These are phyloP conservation scores for Dipodomys stephensi DNA, from an alignment of 2,113 vertebrate genomes.

Conservation along the genomic window DNA sequence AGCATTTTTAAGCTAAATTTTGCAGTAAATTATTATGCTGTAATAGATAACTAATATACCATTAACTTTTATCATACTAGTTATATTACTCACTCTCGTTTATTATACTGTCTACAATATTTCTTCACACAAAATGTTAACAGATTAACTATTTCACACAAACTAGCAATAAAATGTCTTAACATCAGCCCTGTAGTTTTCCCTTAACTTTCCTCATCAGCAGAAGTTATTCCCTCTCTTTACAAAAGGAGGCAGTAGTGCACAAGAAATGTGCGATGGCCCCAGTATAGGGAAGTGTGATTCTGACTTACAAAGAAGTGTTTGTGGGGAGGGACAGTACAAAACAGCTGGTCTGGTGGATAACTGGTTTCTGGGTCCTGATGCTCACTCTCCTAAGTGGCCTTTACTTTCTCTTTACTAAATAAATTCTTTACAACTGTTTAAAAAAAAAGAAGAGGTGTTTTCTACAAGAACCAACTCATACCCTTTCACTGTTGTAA, in stretches of 20 bases:
- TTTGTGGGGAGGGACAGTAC: too few relatives aligned
- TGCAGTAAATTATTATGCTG: background rate
- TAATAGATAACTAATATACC: background rate
- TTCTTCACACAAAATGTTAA: slow-evolving; percentile 4
- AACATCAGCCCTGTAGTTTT: background rate
- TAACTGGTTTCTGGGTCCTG: too few relatives aligned
- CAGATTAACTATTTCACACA: background rate
- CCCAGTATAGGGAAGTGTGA: background rate
- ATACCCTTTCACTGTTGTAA: background rate
- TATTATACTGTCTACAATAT: slow-evolving; percentile 1
- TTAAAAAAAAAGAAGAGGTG: too few relatives aligned
- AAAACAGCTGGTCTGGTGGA: too few relatives aligned
- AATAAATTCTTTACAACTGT: too few relatives aligned
- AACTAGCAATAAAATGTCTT: slow-evolving; percentile 24
- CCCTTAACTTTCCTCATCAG: background rate
- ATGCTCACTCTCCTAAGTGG: too few relatives aligned
- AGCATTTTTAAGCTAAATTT: slow-evolving; percentile 1
- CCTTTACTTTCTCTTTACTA: too few relatives aligned
- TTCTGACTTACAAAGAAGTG: too few relatives aligned
- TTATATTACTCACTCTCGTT: slow-evolving; percentile 46
- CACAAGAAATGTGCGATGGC: slow-evolving; percentile 10
- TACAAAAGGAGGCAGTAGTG: background rate
- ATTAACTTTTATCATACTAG: background rate
- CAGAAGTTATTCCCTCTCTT: slow-evolving; percentile 4
- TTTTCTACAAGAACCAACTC: slow-evolving; percentile 9